Base-by-base conservation (phyloP, 2,888 invertebrate species). In the Drosophila mayaguana region DNA sequence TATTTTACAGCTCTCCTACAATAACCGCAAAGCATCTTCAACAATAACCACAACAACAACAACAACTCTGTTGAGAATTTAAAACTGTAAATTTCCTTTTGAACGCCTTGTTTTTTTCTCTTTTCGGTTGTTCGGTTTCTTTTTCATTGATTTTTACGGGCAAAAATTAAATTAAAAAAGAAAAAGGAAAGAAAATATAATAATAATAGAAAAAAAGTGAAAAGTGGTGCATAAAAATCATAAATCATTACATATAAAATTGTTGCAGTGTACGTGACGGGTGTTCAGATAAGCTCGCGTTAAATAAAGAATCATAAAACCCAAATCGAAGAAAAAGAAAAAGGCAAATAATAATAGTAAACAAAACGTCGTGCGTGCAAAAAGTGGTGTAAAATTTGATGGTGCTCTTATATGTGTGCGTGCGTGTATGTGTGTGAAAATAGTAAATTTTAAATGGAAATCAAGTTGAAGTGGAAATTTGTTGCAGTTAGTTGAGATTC, bases 361-460 rank as follows among this genome's bases (percentile, higher is more conserved):
- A 54, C n/a, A 25, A 25, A 54, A 12, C 61, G 51, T 71, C 70
- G 80, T 84, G 84, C 71, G 83, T 80, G 78, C 51, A 46, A 86
- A 54, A 74, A 78, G 65, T 72, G 75, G 62, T 75, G 46, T 51
- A 62, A 70, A 75, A 56, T 64, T 77, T 76, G 48, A 83, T 73
- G 70, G 81, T 53, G 62, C 62, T 51, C 61, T 11, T 61, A 3
- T 22, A 25, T 28, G 45, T 36, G 34, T 14, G 56, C 5, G 56
- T 59, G 54, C 28, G 45, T 12, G n/a, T 18, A n/a, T 53, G 54
- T 36, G 36, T 46, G 38, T 14, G 45, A 48, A 64, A 68, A 60
- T 43, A 59, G 54, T 65, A 62, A 88, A 80, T 74, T 36, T 71
- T 65, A 62, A 83, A 80, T 68, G 67, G 83, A 46, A 61, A 61